Base-by-base conservation (phyloP, 92 coral and sea anemone species). In the Palythoa heliodiscus region DNA sequence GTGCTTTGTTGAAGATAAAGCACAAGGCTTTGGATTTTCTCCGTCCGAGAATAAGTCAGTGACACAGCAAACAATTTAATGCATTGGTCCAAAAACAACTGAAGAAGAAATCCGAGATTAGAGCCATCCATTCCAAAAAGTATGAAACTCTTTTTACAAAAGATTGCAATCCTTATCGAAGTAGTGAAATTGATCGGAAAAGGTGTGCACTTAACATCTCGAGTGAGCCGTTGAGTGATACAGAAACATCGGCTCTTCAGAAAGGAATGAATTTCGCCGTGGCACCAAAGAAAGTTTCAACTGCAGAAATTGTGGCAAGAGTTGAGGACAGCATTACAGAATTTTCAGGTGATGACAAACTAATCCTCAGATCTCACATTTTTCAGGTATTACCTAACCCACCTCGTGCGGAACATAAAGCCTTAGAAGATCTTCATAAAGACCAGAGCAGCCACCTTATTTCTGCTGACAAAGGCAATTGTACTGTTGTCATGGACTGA, bases 211-310 rank as follows among this genome's bases (percentile, higher is more conserved):
- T 70, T 24, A 70, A 70, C 40, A 70, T 70, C 40, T 70, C 73
- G 23, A 70, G 16, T 70, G 23, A 70, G 17, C 73, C 73, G 47
- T 35, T 70, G 3, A 70, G 15, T 12, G 73, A 70, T 70, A 70
- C 75, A 6, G 39, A 75, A 52, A 75, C 24, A n/a, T 50, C 38
- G 0, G 66, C 64, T 40, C 79, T 75, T 24, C 60, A 75, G 53
- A 75, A 52, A 58, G 43, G 63, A n/a, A 19, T 75, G 61, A 75
- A 52, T 23, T n/a, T 75, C 10, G 79, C 79, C 79, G 53, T 75
- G 10, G 79, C 79, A 2, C 79, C 79, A 50, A 75, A 50, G 57
- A 75, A 52, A 75, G 53, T 75, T 50, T 63, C 79, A 22, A 75
- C 39, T 39, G 64, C 79, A 50, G 79, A 75, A 5, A 48, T 75